phyloP scores from a whole-genome alignment of 1,140 invertebrate genomes.

The Drosophila aff. region DNA sequence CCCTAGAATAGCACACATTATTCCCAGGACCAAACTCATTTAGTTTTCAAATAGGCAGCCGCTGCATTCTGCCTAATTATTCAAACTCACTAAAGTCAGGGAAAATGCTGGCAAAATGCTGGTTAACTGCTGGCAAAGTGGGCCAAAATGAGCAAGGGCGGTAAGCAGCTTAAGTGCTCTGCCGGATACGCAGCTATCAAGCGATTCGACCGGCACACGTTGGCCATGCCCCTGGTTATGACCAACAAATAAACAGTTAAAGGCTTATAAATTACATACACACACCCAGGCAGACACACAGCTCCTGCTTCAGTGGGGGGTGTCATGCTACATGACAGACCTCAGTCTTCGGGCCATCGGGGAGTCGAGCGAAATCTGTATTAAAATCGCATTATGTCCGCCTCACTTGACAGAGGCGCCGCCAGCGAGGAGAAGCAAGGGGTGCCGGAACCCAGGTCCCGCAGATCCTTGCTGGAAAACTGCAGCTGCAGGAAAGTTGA shows the following conservation, averaged over 20 bases:
- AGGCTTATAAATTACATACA: constrained; percentile 60
- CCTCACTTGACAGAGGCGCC: constrained; percentile 71
- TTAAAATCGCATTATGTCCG: constrained; percentile 80
- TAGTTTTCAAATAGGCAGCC: constrained; percentile 9
- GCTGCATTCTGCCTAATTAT: constrained; percentile 31
- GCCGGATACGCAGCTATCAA: constrained; percentile 38
- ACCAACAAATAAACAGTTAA: constrained; percentile 67
- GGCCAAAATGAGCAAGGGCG: constrained; percentile 23
- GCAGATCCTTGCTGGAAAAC: constrained; percentile 21
- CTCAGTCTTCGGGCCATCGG: constrained; percentile 28
- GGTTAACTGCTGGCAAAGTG: constrained; percentile 21
- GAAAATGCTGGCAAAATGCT: constrained; percentile 23
- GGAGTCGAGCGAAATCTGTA: constrained; percentile 68
- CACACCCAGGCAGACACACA: constrained; percentile 3
- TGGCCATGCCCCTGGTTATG: constrained; percentile 18
- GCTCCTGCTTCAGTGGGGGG: constrained; percentile 3
- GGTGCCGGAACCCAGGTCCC: not conserved
- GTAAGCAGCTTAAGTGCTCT: constrained; percentile 60
- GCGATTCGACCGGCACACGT: constrained; percentile 24
- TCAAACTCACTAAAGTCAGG: constrained; percentile 33
- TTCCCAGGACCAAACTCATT: constrained; percentile 3
- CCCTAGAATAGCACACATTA: not conserved
- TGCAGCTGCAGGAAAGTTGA: constrained; percentile 50
- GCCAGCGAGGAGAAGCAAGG: constrained; percentile 13
- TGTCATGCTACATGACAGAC: constrained; percentile 58